These are phyloP conservation scores for Pseudomyrmex cubaensis DNA, from an alignment of 1,140 invertebrate species.

Conservation along the genomic window DNA sequence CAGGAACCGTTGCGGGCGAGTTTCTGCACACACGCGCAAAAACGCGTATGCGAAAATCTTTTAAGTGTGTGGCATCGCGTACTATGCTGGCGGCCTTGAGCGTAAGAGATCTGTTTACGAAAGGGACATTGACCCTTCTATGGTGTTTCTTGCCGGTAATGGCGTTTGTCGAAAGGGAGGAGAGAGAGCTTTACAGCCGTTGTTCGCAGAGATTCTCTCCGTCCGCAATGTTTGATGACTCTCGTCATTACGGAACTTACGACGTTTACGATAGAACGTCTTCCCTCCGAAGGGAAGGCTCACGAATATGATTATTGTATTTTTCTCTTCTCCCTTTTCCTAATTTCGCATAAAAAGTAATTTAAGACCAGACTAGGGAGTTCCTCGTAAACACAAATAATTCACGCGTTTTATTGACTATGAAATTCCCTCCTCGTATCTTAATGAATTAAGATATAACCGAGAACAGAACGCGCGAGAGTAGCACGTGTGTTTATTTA, in stretches of 20 bases:
- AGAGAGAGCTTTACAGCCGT: conserved; percentile 32
- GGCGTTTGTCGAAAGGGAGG: conserved; percentile 42
- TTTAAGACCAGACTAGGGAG: neutral
- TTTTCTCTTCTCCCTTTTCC: neutral
- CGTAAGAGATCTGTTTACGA: conserved; percentile 83
- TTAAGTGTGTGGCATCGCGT: conserved; percentile 5
- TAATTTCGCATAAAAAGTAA: neutral
- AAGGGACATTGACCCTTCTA: conserved; percentile 78
- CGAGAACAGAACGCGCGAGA: neutral
- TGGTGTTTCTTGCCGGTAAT: conserved; percentile 61
- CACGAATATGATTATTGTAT: neutral
- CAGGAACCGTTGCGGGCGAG: conserved; percentile 11
- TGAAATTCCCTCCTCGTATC: no score
- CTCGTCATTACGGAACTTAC: neutral
- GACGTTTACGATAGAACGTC: neutral
- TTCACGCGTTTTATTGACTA: conserved; percentile 8
- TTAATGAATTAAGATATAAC: neutral
- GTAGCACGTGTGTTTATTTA: conserved; percentile 3
- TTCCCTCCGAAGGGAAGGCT: neutral
- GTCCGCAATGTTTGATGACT: conserved; percentile 28
- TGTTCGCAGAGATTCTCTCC: conserved; percentile 5
- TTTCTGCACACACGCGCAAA: conserved; percentile 1
- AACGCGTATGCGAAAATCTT: conserved; percentile 36
- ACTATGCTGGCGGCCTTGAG: conserved; percentile 80
- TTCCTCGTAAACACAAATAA: neutral